Evolutionary conservation across 2,113 vertebrate genomes (phyloP), one percentile per base, ranked within the genome.

Genomic region (Myodes glareolus): DNA sequence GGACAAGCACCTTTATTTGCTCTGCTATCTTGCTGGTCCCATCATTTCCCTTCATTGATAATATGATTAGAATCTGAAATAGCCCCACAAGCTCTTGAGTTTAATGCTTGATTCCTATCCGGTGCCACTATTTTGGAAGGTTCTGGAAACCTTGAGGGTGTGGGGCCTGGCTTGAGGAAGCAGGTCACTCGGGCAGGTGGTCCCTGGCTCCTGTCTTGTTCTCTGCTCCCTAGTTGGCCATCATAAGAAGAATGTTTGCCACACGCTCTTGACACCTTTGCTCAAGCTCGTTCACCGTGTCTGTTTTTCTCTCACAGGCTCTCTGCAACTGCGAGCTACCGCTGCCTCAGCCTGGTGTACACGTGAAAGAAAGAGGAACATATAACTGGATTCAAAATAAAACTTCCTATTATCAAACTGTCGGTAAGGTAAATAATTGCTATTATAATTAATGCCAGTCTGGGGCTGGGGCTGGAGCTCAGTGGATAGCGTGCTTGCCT

Each of bases 331-430:
- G 63, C 68, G 45, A 70, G 63, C 42, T 11, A n/a, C 17, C 29
- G 9, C 21, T 50, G 42, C 39, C 10, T 47, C 55, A 82, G 36
- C 55, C 55, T 61, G 23, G 25, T 39, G 13, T 63, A 84, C 23
- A 61, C 55, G 16, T 39, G 55, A 4, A 55, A n/a, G 50, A 23
- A n/a, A 39, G 52, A 36, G 21, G 5, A 27, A 58, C 11, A n/a
- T n/a, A 58, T 58, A 63, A 50, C 8, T 81, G 55, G 52, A 63
- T 92, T 95, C 80, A 86, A 85, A 97, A 39, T 76, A 77, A 88
- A 97, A 50, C 11, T 88, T 21, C 36, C 29, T 82, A 29, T 91
- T n/a, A 76, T 93, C 75, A 92, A 21, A 23, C 36, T 0, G 0
- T 52, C 65, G 33, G 33, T 52, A 85, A 81, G 33, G 33, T 52